A percentile compares a stretch with the other conserved stretches of the same genome.
These are phyloP conservation scores for Scomberomorus guttatus DNA, from an alignment of 2,797 vertebrate genomes.

Conservation along the genomic window DNA sequence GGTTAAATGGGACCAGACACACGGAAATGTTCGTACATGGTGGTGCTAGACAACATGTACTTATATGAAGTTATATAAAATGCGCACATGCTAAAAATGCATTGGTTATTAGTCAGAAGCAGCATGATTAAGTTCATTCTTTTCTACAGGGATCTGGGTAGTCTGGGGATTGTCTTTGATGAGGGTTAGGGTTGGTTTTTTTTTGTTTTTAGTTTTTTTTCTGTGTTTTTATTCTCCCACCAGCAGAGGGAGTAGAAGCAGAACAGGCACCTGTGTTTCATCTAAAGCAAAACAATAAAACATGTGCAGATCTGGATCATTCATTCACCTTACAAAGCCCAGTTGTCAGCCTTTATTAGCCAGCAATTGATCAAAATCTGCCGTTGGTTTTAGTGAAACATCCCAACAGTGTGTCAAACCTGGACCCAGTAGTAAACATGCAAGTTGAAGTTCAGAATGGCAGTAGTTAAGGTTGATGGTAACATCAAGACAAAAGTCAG, in stretches of 20 bases:
- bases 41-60: constrained; percentile 61
- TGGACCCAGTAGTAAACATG: constrained; percentile 43
- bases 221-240: constrained; percentile 76
- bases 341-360: constrained; percentile 36
- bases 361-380: constrained; percentile 29
- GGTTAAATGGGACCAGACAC: constrained; percentile 45
- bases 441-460: constrained; percentile 27
- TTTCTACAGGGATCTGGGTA: constrained; percentile 75
- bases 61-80: constrained; percentile 76
- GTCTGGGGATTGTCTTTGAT: constrained; percentile 82
- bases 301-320: constrained; percentile 72
- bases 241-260: constrained; percentile 80
- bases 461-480: constrained; percentile 30
- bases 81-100: constrained; percentile 84
- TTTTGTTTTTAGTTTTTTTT: constrained; percentile 48
- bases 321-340: constrained; percentile 61
- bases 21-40: constrained; percentile 52
- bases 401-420: constrained; percentile 18
- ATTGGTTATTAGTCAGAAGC: constrained; percentile 85
- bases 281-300: constrained; percentile 82
- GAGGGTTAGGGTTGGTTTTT: constrained; percentile 43
- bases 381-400: constrained; percentile 18
- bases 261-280: constrained; percentile 87
- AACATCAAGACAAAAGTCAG: constrained; percentile 20
- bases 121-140: constrained; percentile 83